phyloP scores from a whole-genome alignment of 2,113 vertebrate genomes.

The Apodemus speciosus region DNA sequence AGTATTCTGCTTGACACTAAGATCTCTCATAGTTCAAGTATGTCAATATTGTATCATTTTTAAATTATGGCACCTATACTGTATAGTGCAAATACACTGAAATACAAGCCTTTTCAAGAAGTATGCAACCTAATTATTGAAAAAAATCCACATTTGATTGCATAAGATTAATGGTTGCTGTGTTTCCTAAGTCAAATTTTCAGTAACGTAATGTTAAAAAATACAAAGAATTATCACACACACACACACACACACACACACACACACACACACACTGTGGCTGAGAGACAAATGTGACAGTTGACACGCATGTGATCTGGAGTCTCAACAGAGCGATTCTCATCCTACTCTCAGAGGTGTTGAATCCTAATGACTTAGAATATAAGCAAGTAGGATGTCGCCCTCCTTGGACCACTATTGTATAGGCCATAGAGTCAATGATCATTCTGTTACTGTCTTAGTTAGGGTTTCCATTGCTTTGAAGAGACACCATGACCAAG shows the following conservation, averaged over 20 bases:
- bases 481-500: no score
- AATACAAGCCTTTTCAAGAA: not conserved
- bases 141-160: constrained; percentile 8
- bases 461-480: no score
- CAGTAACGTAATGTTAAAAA: not conserved
- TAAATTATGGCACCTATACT: not conserved
- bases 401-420: not conserved
- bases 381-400: not conserved
- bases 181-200: not conserved
- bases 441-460: not conserved
- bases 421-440: not conserved
- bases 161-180: not conserved
- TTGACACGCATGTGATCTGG: not conserved
- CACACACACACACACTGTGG: not conserved
- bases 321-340: not conserved
- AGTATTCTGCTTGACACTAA: not conserved
- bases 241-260: no score
- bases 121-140: not conserved
- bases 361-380: not conserved
- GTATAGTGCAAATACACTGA: not conserved
- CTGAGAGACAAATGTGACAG: not conserved
- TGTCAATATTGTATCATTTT: constrained; percentile 25
- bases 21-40: not conserved
- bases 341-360: no score
- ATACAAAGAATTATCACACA: not conserved